Evolutionary conservation across 2,113 vertebrate species (phyloP).

Genomic region (Oenanthe melanoleuca): DNA sequence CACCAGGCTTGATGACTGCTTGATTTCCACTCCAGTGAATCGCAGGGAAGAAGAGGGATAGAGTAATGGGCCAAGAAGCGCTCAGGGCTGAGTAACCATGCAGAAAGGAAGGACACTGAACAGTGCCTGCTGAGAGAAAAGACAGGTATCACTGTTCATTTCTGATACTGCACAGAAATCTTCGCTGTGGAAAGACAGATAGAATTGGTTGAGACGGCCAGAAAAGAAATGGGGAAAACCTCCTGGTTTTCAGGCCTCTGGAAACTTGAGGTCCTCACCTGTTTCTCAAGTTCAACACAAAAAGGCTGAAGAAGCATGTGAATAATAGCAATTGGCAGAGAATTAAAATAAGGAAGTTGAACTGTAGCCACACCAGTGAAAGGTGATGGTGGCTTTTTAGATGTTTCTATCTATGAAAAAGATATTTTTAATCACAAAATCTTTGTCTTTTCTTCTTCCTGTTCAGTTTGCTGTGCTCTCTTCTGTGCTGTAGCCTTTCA

Average conservation of each 20-base stretch:
- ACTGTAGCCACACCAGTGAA: neutral
- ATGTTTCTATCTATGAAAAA: neutral
- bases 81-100: neutral
- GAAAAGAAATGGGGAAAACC: neutral
- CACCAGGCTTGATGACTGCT: neutral
- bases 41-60: neutral
- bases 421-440: neutral
- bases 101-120: neutral
- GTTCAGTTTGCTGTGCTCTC: neutral
- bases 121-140: neutral
- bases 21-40: neutral
- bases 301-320: neutral
- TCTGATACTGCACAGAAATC: neutral
- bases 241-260: neutral
- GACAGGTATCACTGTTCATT: neutral
- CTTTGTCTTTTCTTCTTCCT: neutral
- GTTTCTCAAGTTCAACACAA: neutral
- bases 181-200: neutral
- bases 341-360: constrained; percentile 9
- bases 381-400: neutral
- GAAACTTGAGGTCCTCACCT: neutral
- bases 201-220: neutral
- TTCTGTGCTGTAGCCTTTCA: neutral
- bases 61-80: neutral
- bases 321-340: neutral